Evolutionary conservation across 1,140 invertebrate species (phyloP).

Genomic region (honey bee (Apis mellifera)): Amel_HAv3.1 CM009944.2:7811001-7811500

Average conservation of each 20-base stretch:
- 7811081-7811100: background rate
- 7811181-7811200: slow-evolving; percentile 78
- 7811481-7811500: no score
- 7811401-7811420: no score
- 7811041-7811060: background rate
- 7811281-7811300: slow-evolving; percentile 35
- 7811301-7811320: background rate
- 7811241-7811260: slow-evolving; percentile 91
- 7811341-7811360: background rate
- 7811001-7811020: slow-evolving; percentile 6
- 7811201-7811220: slow-evolving; percentile 69
- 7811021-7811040: background rate
- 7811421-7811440: no score
- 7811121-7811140: slow-evolving; percentile 72
- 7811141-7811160: slow-evolving; percentile 79
- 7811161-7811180: slow-evolving; percentile 80
- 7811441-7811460: no score
- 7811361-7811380: no score
- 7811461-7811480: no score
- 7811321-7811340: background rate
- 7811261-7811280: slow-evolving; percentile 93
- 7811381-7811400: no score
- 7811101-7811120: slow-evolving; percentile 64
- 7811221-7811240: slow-evolving; percentile 76
- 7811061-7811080: background rate